These are phyloP conservation scores for Capra hircus DNA, from an alignment of 2,113 vertebrate species.

Conservation along the genomic window DNA sequence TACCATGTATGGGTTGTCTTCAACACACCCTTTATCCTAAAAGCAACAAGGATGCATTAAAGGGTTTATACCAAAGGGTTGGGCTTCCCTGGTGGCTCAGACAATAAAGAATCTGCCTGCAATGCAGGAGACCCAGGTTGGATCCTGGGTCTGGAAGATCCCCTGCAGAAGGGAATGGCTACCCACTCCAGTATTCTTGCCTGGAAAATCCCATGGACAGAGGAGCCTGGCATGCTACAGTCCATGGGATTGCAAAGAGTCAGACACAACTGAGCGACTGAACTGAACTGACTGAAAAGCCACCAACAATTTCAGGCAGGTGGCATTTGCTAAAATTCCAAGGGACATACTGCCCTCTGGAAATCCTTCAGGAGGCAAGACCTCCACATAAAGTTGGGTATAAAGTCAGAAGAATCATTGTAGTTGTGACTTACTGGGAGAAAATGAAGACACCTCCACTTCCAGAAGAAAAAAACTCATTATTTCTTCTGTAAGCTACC, in stretches of 20 bases:
- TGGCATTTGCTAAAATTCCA: not conserved
- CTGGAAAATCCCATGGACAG: not conserved
- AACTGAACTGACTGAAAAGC: not conserved
- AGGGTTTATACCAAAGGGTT: not conserved
- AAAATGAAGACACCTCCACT: not conserved
- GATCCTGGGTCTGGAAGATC: not conserved
- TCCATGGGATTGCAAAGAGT: not conserved
- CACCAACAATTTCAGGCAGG: not conserved
- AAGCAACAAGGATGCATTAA: not conserved
- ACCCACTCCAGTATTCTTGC: not conserved
- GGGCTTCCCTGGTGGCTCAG: not conserved
- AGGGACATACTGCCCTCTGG: not conserved
- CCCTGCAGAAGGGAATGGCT: not conserved
- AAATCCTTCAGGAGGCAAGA: not conserved
- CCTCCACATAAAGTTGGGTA: not conserved
- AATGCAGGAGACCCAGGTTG: not conserved
- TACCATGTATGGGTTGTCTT: not conserved
- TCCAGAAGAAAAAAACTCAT: not conserved
- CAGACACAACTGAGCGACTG: not conserved
- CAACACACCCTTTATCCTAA: not conserved
- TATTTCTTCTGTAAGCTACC: not conserved
- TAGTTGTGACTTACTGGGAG: not conserved
- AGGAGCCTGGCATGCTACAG: not conserved
- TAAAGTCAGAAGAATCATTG: not conserved
- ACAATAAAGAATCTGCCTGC: not conserved